These are phyloP conservation scores for Hirtodrosophila alboralis DNA, from an alignment of 2,888 invertebrate species.

Conservation along the genomic window DNA sequence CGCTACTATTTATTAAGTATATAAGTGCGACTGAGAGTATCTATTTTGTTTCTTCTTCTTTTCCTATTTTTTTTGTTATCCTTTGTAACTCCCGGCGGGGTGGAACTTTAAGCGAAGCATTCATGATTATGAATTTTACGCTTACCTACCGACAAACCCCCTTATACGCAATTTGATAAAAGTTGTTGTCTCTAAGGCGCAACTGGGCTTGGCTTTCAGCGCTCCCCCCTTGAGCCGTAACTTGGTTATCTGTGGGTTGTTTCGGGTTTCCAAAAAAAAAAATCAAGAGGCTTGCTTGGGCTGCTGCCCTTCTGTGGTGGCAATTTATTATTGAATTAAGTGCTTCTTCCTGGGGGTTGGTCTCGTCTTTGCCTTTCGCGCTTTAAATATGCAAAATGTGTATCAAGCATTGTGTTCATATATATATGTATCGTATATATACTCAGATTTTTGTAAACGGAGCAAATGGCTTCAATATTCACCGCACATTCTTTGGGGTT, in stretches of 20 bases:
- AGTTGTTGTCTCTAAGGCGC: conserved; percentile 69
- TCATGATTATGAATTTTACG: conserved; percentile 83
- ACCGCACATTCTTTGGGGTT: conserved; percentile 53
- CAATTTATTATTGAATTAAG: conserved; percentile 80
- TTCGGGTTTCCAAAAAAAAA: conserved; percentile 41
- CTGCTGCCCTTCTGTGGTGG: conserved; percentile 57
- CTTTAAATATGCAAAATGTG: conserved; percentile 72
- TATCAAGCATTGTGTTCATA: conserved; percentile 28
- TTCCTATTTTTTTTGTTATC: conserved; percentile 27
- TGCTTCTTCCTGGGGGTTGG: conserved; percentile 63
- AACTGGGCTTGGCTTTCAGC: conserved; percentile 51
- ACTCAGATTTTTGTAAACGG: conserved; percentile 31
- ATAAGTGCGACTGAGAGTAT: conserved; percentile 12
- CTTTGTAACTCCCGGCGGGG: conserved; percentile 48
- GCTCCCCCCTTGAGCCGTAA: conserved; percentile 33
- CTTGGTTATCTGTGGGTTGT: conserved; percentile 67
- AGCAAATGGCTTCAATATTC: conserved; percentile 50
- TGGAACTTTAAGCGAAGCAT: conserved; percentile 73
- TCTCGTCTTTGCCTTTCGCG: conserved; percentile 32
- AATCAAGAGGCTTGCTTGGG: conserved; percentile 44
- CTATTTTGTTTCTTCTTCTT: conserved; percentile 10
- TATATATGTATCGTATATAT: conserved; percentile 14
- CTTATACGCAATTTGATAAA: conserved; percentile 72
- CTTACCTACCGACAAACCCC: conserved; percentile 82
- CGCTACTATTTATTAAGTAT: conserved; percentile 45